Base-by-base conservation (phyloP, 1,140 invertebrate genomes). In the Brachionus rotundiformis region DNA sequence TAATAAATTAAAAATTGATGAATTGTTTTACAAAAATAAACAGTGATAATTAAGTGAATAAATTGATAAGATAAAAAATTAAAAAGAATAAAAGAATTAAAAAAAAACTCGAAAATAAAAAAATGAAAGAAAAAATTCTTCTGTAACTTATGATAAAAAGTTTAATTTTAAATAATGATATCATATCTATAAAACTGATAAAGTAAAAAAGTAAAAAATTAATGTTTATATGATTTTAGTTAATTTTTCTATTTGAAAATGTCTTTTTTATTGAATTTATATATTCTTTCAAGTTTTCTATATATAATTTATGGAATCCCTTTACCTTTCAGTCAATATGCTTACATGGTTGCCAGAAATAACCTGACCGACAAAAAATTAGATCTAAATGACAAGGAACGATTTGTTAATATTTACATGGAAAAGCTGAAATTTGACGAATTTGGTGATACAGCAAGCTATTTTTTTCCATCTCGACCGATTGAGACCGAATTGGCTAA, bases 381-480 rank as follows among this genome's bases (percentile, higher is more conserved):
- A 2, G 2, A 27, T 7, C 19, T 79, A 41, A 79, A 54, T 31
- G 23, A 39, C 29, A 81, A 81, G 49, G 79, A 81, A 81, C 36
- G 63, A 81, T 25, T 65, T 41, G 59, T 81, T 10, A 81, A 65
- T 25, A 33, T 81, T 27, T 81, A 65, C 54, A 29, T 63, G 31
- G 79, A 81, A 63, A 41, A 33, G 8, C 19, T 81, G 3, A 63
- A 63, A 65, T 29, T 31, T 41, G 54, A 65, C 7, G 79, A 81
- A 11, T 81, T 81, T 8, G 16, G 29, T 5, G 7, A 81, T 10
- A 81, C 79, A 47, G 63, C 19, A 33, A 11, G 41, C 49, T 63
- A 81, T 36, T 81, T 81, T 81, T 68, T 16, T 49, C 36, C 79
- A 41, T 41, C 79, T 39, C n/a, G 79, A 33, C 79, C 79, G 41